phyloP scores from a whole-genome alignment of 2,113 vertebrate genomes.

The Chaetodon auriga region DNA sequence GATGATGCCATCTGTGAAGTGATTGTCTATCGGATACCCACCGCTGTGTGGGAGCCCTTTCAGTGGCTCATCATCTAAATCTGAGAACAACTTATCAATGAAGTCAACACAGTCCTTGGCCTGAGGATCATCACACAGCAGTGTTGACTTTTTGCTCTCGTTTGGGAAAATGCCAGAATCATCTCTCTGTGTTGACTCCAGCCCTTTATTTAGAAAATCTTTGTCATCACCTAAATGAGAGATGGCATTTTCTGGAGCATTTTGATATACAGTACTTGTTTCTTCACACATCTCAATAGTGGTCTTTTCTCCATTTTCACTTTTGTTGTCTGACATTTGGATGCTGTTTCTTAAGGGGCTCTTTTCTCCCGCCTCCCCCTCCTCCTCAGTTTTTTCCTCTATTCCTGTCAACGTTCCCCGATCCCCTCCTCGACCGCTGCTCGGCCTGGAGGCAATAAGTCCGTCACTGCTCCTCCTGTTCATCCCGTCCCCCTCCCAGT shows the following conservation, averaged over 20 bases:
- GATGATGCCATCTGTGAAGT: conserved; percentile 69
- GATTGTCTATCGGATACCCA: conserved; percentile 57
- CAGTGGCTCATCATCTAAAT: conserved; percentile 76
- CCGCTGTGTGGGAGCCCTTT: conserved; percentile 62
- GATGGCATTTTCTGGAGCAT: conserved; percentile 39
- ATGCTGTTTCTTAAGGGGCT: conserved; percentile 48
- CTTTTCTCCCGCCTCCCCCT: conserved; percentile 67
- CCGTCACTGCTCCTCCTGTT: conserved; percentile 79
- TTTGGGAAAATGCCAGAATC: conserved; percentile 71
- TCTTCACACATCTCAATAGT: conserved; percentile 47
- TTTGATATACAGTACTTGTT: conserved; percentile 12
- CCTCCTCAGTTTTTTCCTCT: conserved; percentile 85
- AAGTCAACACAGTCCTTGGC: conserved; percentile 73
- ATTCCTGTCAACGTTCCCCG: conserved; percentile 82
- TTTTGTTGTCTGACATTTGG: conserved; percentile 25
- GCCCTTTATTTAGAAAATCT: conserved; percentile 53
- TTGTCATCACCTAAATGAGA: conserved; percentile 30
- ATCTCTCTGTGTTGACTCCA: conserved; percentile 64
- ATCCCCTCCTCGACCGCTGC: conserved; percentile 75
- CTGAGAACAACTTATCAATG: conserved; percentile 79
- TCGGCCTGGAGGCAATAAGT: conserved; percentile 67
- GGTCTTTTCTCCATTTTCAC: conserved; percentile 17
- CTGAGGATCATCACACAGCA: conserved; percentile 51
- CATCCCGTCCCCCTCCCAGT: conserved; percentile 84
- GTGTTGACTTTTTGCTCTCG: conserved; percentile 48